Conservation (phyloP, 37 sponge, comb jelly and placozoan genomes). For the Oopsacas minuta region DNA sequence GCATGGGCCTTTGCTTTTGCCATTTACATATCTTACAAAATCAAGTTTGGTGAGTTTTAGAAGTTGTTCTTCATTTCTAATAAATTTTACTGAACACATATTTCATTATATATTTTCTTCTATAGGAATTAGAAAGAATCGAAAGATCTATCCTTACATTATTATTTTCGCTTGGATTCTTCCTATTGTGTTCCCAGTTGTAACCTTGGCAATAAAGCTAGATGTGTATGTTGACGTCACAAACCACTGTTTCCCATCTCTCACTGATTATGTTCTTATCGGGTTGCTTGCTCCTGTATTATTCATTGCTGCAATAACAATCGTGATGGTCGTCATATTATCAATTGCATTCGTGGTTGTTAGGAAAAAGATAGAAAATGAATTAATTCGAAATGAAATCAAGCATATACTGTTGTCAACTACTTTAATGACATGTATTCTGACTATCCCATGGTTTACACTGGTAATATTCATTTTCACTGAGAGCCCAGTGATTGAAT, state of each 20-base stretch:
- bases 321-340: background rate
- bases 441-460: background rate
- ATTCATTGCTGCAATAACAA: background rate
- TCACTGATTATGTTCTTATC: background rate
- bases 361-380: background rate
- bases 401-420: background rate
- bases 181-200: background rate
- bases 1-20: background rate
- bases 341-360: background rate
- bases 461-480: background rate
- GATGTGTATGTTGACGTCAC: background rate
- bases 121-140: background rate
- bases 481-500: background rate
- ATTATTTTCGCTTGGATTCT: background rate
- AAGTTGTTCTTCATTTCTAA: background rate
- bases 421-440: background rate
- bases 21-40: background rate
- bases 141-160: constrained; percentile 13
- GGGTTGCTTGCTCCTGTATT: background rate
- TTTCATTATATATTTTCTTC: background rate
- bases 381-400: background rate
- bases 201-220: background rate
- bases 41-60: background rate
- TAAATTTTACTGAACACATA: background rate
- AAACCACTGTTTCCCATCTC: constrained; percentile 3